Percentiles rank a stretch among this genome's conserved stretches.
These are phyloP conservation scores for Aporophyla nigra DNA, from an alignment of 2,888 invertebrate genomes.

Conservation along the genomic window DNA sequence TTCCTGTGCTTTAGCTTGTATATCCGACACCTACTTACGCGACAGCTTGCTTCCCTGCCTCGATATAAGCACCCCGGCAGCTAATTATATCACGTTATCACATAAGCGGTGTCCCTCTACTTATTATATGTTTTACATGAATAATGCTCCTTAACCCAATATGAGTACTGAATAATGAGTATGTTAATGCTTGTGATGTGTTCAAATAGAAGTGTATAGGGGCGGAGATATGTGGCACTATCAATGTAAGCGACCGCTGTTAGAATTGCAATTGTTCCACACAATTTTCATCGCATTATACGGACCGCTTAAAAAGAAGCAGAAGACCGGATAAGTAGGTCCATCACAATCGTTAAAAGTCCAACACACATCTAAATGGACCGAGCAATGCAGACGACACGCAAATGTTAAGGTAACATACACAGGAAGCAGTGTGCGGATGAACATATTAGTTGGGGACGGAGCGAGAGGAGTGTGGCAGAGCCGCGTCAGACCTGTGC, in stretches of 20 bases:
- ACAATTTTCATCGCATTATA: slow-evolving; percentile 15
- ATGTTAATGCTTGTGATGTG: slow-evolving; percentile 40
- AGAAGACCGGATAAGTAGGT: slow-evolving; percentile 4
- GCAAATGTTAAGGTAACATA: slow-evolving; percentile 55
- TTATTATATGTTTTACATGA: slow-evolving; percentile 28
- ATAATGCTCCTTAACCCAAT: slow-evolving; percentile 36
- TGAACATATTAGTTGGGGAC: slow-evolving; percentile 59
- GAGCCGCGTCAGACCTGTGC: slow-evolving; percentile 89
- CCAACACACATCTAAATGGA: slow-evolving; percentile 34
- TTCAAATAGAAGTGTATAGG: slow-evolving; percentile 37
- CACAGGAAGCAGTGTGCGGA: slow-evolving; percentile 76
- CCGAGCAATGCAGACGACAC: slow-evolving; percentile 26
- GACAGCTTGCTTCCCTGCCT: slow-evolving; percentile 15
- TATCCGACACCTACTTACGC: slow-evolving; percentile 27
- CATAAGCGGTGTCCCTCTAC: slow-evolving; percentile 21
- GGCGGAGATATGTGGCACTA: background rate
- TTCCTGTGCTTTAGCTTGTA: slow-evolving; percentile 69
- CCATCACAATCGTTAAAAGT: slow-evolving; percentile 8
- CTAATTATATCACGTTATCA: slow-evolving; percentile 4
- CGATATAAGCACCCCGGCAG: slow-evolving; percentile 14
- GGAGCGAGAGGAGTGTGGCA: slow-evolving; percentile 75
- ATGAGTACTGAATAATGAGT: slow-evolving; percentile 47
- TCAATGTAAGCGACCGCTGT: slow-evolving; percentile 21
- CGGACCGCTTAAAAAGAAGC: slow-evolving; percentile 15
- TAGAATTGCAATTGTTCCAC: slow-evolving; percentile 16